Base-by-base conservation (phyloP, 2,113 vertebrate species). In the Vidua macroura region DNA sequence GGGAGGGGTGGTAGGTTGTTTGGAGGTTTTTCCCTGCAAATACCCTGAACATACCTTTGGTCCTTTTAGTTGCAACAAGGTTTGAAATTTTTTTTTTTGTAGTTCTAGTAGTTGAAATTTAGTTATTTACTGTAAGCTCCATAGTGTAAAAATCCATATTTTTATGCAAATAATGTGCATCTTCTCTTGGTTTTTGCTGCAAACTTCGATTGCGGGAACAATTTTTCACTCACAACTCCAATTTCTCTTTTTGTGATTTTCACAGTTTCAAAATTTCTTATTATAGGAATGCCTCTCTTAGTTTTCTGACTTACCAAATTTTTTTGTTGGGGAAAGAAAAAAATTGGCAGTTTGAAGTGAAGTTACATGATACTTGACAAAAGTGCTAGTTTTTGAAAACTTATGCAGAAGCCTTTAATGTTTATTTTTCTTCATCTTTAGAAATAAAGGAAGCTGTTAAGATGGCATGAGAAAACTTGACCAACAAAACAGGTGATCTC, bases 1-100 rank as follows among this genome's bases (percentile, higher is more conserved):
- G 5, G 12, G 13, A 20, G 15, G 16, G 2, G 2, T 46, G 3
- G 5, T 39, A 15, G 4, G 23, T 30, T 66, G 8, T 5, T 18
- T 3, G 4, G 5, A 2, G 0, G 1, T 13, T 41, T 22, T 23
- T 21, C 25, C 6, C 7, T 66, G 17, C 9, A 53, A 59, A 78
- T 43, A 31, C 3, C 12, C 28, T 49, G 39, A 51, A 48, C 7
- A 9, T 59, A 37, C 2, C 10, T 74, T 67, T 43, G 4, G 15
- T 64, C 31, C 46, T 25, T 28, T 39, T 76, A 75, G 18, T 28
- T 85, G 24, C 30, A 48, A 1, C 6, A 43, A 18, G 6, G 2
- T 52, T 72, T 91, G 41, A 16, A 16, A 30, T 2, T 48, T 75
- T 35, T 10, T 37, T 48, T 37, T 48, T 83, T 64, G 9, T 51